These are phyloP conservation scores for Hydrolagus colliei DNA, from an alignment of 2,797 vertebrate species.

Conservation along the genomic window DNA sequence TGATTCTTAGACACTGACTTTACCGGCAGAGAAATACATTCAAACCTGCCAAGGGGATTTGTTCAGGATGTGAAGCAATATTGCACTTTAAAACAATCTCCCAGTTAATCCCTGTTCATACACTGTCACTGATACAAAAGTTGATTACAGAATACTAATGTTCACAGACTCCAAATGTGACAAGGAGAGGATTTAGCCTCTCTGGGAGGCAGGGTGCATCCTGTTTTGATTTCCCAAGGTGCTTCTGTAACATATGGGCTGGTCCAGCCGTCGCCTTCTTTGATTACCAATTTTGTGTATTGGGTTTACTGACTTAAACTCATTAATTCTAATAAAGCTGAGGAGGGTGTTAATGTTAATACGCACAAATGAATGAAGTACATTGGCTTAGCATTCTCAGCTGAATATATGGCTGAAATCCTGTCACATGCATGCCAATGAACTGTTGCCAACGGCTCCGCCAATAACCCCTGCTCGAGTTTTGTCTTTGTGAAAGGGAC, in stretches of 20 bases:
- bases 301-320: not conserved
- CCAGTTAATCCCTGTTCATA: not conserved
- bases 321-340: not conserved
- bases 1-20: not conserved
- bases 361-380: not conserved
- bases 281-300: not conserved
- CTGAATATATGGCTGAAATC: not conserved
- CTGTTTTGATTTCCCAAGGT: conserved; percentile 25
- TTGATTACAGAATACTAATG: conserved; percentile 15
- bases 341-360: not conserved
- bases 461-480: too few relatives aligned
- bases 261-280: not conserved
- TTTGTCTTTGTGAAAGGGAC: too few relatives aligned
- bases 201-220: not conserved
- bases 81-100: not conserved
- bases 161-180: not conserved
- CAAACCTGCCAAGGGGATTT: conserved; percentile 1
- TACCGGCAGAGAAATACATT: not conserved
- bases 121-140: not conserved
- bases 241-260: not conserved
- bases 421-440: not conserved
- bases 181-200: not conserved
- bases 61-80: not conserved
- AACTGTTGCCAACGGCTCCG: not conserved
- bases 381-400: not conserved